A percentile compares a stretch with the other conserved stretches of the same genome.
These are phyloP conservation scores for Ptychobarbus kaznakovi DNA, from an alignment of 2,797 vertebrate genomes.

Conservation along the genomic window DNA sequence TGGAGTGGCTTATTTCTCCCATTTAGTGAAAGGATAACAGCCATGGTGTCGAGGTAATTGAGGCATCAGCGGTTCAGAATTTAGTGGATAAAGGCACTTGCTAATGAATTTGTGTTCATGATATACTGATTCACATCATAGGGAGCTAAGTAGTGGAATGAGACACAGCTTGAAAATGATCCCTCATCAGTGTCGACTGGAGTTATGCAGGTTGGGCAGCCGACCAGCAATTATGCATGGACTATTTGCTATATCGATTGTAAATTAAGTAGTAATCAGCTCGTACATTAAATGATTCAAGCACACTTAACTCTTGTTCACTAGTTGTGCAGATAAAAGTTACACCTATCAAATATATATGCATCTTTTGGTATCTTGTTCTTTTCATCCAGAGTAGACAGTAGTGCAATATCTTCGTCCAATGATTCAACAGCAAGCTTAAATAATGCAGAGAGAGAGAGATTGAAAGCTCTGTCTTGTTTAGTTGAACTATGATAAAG, in stretches of 20 bases:
- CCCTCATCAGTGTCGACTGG: conserved; percentile 2
- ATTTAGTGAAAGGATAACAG: not conserved
- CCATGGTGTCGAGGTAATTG: not conserved
- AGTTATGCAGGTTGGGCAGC: conserved; percentile 1
- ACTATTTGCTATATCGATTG: conserved; percentile 34
- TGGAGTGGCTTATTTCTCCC: not conserved
- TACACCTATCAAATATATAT: not conserved
- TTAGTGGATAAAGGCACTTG: not conserved
- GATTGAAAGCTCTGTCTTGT: not conserved
- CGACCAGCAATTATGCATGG: conserved; percentile 30
- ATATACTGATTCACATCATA: not conserved
- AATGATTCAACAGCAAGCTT: not conserved
- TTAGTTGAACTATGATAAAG: conserved; percentile 6
- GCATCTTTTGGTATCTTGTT: not conserved
- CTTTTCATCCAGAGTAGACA: not conserved
- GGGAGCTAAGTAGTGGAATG: not conserved
- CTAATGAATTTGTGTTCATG: not conserved
- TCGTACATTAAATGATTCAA: conserved; percentile 29
- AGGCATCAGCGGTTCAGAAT: not conserved
- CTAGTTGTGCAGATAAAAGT: conserved; percentile 22
- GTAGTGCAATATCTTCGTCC: conserved; percentile 14
- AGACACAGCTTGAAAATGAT: not conserved
- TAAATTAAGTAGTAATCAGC: conserved; percentile 32
- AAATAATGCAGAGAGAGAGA: not conserved
- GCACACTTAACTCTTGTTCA: conserved; percentile 8